Percentiles rank a stretch among this genome's conserved stretches.
These are phyloP conservation scores for Uloborus plumipes DNA, from an alignment of 2,888 invertebrate species.

Conservation along the genomic window DNA sequence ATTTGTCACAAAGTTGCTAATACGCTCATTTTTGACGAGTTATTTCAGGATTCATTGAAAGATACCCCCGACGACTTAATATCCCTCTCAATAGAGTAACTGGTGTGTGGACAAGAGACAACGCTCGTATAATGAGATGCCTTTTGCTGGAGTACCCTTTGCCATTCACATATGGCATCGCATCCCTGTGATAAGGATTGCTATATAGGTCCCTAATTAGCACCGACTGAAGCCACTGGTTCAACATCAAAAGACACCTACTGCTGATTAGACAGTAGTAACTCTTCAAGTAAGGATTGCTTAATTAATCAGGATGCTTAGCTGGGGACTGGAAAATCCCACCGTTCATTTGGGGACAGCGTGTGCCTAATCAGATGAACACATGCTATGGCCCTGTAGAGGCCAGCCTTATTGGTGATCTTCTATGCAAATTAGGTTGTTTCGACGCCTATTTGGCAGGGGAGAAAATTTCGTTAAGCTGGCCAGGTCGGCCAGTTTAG, in stretches of 20 bases:
- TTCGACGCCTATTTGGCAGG: slow-evolving; percentile 44
- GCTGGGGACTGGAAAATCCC: slow-evolving; percentile 31
- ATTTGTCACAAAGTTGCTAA: no score
- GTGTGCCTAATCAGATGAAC: slow-evolving; percentile 55
- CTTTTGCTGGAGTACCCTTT: no score
- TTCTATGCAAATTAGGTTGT: slow-evolving; percentile 52
- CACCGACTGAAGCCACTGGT: slow-evolving; percentile 14
- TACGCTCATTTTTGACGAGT: no score
- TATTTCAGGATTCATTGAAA: no score
- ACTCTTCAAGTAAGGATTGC: slow-evolving; percentile 51
- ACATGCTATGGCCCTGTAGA: slow-evolving; percentile 27
- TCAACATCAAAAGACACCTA: slow-evolving; percentile 60
- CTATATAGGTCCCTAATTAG: slow-evolving; percentile 20
- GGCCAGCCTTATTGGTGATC: slow-evolving; percentile 43
- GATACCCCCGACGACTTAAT: no score
- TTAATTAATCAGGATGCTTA: slow-evolving; percentile 60
- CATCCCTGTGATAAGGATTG: no score
- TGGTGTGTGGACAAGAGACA: no score
- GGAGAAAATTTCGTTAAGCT: slow-evolving; percentile 48
- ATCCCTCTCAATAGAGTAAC: no score
- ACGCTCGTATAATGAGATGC: no score
- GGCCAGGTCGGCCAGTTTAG: slow-evolving; percentile 32
- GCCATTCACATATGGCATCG: no score
- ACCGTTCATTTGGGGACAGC: slow-evolving; percentile 49
- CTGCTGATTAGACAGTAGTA: slow-evolving; percentile 49